phyloP scores from a whole-genome alignment of 2,797 vertebrate species.

The Pangasius krempfi region DNA sequence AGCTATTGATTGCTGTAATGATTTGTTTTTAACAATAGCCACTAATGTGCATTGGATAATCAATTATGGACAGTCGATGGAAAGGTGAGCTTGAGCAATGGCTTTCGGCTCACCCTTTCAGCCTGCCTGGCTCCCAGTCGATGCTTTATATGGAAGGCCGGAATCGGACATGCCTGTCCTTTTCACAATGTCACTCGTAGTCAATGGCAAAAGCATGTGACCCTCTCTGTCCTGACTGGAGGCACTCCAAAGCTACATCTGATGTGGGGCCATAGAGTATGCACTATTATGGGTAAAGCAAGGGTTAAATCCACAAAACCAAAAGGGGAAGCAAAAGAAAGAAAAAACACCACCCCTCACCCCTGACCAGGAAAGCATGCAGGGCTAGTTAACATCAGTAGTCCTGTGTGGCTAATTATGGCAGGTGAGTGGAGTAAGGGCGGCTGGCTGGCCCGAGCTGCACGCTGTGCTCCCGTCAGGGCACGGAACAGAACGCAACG shows the following conservation, averaged over 20 bases:
- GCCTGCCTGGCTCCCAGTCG: slow-evolving; percentile 51
- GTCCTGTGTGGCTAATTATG: slow-evolving; percentile 83
- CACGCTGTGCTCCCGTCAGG: slow-evolving; percentile 70
- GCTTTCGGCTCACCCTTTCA: slow-evolving; percentile 71
- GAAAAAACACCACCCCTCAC: slow-evolving; percentile 37
- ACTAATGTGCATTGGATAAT: slow-evolving; percentile 95
- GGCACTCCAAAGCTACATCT: neutral
- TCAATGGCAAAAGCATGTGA: slow-evolving; percentile 47
- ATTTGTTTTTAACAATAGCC: slow-evolving; percentile 97
- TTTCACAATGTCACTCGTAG: slow-evolving; percentile 55
- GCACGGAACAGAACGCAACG: slow-evolving; percentile 68
- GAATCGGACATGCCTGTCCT: slow-evolving; percentile 36
- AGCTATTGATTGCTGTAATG: slow-evolving; percentile 90
- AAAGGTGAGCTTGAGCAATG: slow-evolving; percentile 80
- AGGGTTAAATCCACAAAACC: slow-evolving; percentile 36
- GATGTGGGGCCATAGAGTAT: neutral
- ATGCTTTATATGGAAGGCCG: slow-evolving; percentile 41
- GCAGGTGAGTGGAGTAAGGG: slow-evolving; percentile 68
- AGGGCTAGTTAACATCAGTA: slow-evolving; percentile 75
- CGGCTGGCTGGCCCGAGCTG: slow-evolving; percentile 64
- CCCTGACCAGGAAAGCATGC: slow-evolving; percentile 55
- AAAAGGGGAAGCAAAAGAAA: slow-evolving; percentile 60
- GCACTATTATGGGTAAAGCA: neutral
- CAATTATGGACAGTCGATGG: slow-evolving; percentile 91
- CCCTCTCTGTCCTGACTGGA: slow-evolving; percentile 27